Conservation (phyloP, 2,888 invertebrate genomes). For the Hoplodrina blanda region DNA sequence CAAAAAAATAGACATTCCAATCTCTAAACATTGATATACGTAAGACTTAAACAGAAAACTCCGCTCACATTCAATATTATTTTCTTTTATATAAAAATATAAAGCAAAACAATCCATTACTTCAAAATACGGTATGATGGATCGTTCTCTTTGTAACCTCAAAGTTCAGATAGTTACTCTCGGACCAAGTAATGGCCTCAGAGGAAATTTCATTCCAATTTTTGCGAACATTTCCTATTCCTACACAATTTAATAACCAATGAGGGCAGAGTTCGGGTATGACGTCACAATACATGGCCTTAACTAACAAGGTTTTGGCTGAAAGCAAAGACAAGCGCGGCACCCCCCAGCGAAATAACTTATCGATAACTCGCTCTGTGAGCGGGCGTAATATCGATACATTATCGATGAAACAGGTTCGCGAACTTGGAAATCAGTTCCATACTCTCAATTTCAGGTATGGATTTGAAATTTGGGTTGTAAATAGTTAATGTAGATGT, state of each 20-base stretch:
- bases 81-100: conserved; percentile 40
- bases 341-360: conserved; percentile 68
- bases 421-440: conserved; percentile 61
- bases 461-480: conserved; percentile 23
- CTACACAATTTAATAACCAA: conserved; percentile 74
- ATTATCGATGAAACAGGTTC: conserved; percentile 64
- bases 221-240: conserved; percentile 55
- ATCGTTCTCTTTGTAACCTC: conserved; percentile 56
- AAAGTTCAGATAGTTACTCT: conserved; percentile 56
- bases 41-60: conserved; percentile 6
- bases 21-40: conserved; percentile 15
- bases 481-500: conserved; percentile 20
- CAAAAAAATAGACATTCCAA: conserved; percentile 20
- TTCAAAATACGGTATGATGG: conserved; percentile 59
- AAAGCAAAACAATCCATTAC: conserved; percentile 55
- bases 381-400: conserved; percentile 63
- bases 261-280: conserved; percentile 68
- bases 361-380: conserved; percentile 67
- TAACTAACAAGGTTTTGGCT: conserved; percentile 75
- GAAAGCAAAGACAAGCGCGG: conserved; percentile 72
- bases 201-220: conserved; percentile 57
- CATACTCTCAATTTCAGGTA: conserved; percentile 26
- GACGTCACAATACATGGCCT: conserved; percentile 69
- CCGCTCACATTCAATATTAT: conserved; percentile 26
- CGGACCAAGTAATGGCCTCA: conserved; percentile 41